Percentiles rank a stretch among this genome's conserved stretches.
phyloP scores from a whole-genome alignment of 2,797 vertebrate genomes.

The Oryzias dopingdopingensis region DNA sequence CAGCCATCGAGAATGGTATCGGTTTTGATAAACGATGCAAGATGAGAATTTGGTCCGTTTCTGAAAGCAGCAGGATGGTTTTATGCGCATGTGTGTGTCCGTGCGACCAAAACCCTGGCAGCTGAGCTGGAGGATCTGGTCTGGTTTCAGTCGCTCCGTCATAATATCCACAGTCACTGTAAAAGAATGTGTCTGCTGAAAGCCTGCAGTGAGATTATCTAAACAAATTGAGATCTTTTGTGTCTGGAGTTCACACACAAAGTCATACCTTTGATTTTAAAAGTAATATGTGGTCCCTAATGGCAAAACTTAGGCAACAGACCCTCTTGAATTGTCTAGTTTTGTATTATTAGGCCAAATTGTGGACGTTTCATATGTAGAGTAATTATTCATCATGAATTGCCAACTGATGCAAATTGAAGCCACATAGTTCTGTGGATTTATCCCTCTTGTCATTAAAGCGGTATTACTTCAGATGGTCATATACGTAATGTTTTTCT shows the following conservation, averaged over 20 bases:
- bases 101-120: slow-evolving; percentile 37
- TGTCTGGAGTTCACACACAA: slow-evolving; percentile 62
- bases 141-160: slow-evolving; percentile 75
- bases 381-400: slow-evolving; percentile 14
- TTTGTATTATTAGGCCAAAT: not conserved
- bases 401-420: slow-evolving; percentile 13
- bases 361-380: slow-evolving; percentile 1
- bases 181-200: slow-evolving; percentile 78
- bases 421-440: slow-evolving; percentile 26
- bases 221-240: slow-evolving; percentile 77
- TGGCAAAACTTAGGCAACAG: too few species aligned
- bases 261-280: slow-evolving; percentile 45
- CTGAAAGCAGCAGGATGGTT: slow-evolving; percentile 38
- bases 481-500: slow-evolving; percentile 55
- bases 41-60: slow-evolving; percentile 49
- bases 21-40: slow-evolving; percentile 52
- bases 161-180: slow-evolving; percentile 76
- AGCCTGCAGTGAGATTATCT: slow-evolving; percentile 70
- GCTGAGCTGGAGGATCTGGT: slow-evolving; percentile 68
- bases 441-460: slow-evolving; percentile 37
- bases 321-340: too few species aligned
- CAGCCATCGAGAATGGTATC: slow-evolving; percentile 45
- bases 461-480: slow-evolving; percentile 40
- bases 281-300: not conserved
- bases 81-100: slow-evolving; percentile 9